phyloP scores from a whole-genome alignment of 2,888 invertebrate genomes.

The Ptilodon capucinus region DNA sequence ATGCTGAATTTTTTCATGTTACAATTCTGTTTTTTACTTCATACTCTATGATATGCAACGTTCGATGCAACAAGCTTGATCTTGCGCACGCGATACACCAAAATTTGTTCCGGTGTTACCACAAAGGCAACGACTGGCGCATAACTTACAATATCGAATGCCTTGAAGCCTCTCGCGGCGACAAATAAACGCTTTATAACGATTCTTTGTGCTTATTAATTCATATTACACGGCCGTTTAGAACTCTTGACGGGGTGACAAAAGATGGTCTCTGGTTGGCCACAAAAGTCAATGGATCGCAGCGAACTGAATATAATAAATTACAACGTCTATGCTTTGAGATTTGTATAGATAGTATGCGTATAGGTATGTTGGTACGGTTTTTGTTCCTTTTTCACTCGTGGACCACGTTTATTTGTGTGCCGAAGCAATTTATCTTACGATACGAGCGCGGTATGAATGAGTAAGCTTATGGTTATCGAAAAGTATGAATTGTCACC shows the following conservation, averaged over 20 bases:
- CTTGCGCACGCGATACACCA: constrained; percentile 68
- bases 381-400: constrained; percentile 63
- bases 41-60: constrained; percentile 47
- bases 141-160: constrained; percentile 52
- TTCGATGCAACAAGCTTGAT: constrained; percentile 44
- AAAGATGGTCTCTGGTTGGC: constrained; percentile 67
- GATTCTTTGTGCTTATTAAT: constrained; percentile 80
- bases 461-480: constrained; percentile 69
- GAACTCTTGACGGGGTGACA: constrained; percentile 71
- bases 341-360: constrained; percentile 56
- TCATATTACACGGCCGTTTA: constrained; percentile 82
- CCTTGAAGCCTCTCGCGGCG: constrained; percentile 51
- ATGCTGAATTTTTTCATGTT: too few species aligned
- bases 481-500: constrained; percentile 55
- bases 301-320: constrained; percentile 77
- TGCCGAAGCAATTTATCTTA: constrained; percentile 76
- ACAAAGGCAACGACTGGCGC: constrained; percentile 51
- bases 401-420: constrained; percentile 70
- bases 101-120: constrained; percentile 70
- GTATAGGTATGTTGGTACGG: constrained; percentile 47
- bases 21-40: neutral
- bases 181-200: constrained; percentile 77
- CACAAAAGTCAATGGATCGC: constrained; percentile 77
- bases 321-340: constrained; percentile 66
- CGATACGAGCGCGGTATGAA: constrained; percentile 70